Conservation (phyloP, 2,113 vertebrate genomes). For the Peromyscus maniculatus region DNA sequence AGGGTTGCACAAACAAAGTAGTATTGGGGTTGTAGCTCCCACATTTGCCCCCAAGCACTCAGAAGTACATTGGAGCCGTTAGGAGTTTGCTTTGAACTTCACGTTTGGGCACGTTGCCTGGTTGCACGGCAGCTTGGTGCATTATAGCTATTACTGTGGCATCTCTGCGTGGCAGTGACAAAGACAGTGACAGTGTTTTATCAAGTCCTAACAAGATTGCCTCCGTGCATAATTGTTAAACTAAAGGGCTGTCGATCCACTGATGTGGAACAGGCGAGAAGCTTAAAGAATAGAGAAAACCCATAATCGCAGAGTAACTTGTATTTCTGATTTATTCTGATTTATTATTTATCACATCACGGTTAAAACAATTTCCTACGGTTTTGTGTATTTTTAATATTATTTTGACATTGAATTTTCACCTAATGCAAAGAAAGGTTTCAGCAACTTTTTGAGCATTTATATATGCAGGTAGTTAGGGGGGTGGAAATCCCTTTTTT, state of each 20-base stretch:
- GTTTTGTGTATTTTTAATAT: conserved; percentile 68
- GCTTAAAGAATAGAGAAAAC: conserved; percentile 48
- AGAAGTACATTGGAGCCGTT: neutral
- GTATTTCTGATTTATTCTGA: conserved; percentile 12
- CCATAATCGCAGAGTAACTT: conserved; percentile 13
- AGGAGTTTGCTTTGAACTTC: conserved; percentile 45
- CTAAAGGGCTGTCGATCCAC: conserved; percentile 35
- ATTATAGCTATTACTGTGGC: neutral
- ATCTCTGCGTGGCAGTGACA: conserved; percentile 62
- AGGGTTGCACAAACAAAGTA: neutral
- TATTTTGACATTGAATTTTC: conserved; percentile 77
- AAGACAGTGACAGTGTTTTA: conserved; percentile 56
- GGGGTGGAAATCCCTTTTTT: conserved; percentile 69
- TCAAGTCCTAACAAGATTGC: conserved; percentile 56
- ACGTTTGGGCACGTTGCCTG: neutral
- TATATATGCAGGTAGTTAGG: conserved; percentile 50
- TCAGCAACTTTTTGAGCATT: conserved; percentile 69
- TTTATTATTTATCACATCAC: conserved; percentile 72
- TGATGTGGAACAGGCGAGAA: conserved; percentile 69
- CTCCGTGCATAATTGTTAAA: conserved; percentile 17
- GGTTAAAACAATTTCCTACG: conserved; percentile 64
- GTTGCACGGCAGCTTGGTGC: neutral
- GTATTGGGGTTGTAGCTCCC: neutral
- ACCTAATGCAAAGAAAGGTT: conserved; percentile 47
- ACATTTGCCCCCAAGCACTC: neutral